These are phyloP conservation scores for Phylloscopus trochilus DNA, from an alignment of 2,113 vertebrate species.

Conservation along the genomic window DNA sequence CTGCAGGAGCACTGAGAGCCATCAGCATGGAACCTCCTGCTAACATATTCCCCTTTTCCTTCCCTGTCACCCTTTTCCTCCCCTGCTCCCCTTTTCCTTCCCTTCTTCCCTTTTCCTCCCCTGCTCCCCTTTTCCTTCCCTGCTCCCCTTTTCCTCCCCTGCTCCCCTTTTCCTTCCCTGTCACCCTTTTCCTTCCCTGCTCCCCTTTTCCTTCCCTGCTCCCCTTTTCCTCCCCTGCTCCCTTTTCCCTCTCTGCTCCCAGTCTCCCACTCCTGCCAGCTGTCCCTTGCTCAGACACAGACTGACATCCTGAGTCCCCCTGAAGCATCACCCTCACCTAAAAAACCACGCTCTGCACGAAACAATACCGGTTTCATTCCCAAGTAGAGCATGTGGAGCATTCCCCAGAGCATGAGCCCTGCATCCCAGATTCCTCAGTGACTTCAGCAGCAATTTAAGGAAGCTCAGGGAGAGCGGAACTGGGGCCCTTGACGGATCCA, in stretches of 20 bases:
- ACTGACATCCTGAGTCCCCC: background rate
- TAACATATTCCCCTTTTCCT: background rate
- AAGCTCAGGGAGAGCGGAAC: background rate
- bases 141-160: no score
- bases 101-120: background rate
- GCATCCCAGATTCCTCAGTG: background rate
- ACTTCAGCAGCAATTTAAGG: background rate
- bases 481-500: background rate
- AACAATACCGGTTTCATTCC: rapidly evolving
- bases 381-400: background rate
- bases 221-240: background rate
- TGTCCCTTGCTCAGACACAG: background rate
- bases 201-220: background rate
- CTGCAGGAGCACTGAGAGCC: background rate
- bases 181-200: background rate
- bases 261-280: background rate
- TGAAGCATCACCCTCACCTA: background rate
- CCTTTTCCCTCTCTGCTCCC: background rate
- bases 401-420: rapidly evolving
- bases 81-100: background rate
- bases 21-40: background rate
- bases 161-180: background rate
- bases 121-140: background rate
- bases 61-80: background rate
- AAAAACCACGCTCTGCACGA: background rate